Evolutionary conservation across 2,888 invertebrate genomes (phyloP), one percentile per base, ranked within the genome.

Genomic region (Meiosimyza decipiens): DNA sequence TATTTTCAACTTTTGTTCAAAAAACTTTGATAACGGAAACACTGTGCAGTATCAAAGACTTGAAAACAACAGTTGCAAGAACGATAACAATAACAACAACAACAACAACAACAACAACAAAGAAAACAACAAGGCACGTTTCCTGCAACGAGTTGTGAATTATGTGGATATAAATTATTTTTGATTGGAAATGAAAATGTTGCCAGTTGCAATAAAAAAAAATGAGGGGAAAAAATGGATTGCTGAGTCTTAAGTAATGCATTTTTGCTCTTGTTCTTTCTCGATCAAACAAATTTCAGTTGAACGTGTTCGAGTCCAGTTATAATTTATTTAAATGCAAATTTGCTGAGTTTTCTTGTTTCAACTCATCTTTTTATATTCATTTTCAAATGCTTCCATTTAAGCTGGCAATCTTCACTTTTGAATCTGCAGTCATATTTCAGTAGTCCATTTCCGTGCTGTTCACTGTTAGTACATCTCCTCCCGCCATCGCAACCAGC

Each of bases 301-400:
- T n/a, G 69, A 60, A 69, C 60, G 69, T 69, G 69, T 50, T 62
- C 40, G 69, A 69, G 52, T 12, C 50, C 51, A 51, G 60, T 9
- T 22, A 70, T 70, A 62, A 70, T 63, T 70, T 70, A 70, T 70
- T 70, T 70, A 63, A 63, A 64, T 50, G 16, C 64, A 16, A 63
- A 62, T n/a, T 52, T 51, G 50, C 16, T 22, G 62, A 40, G 9
- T 40, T 40, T 9, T 40, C 9, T 40, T 40, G 40, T 9, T 40
- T 12, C 11, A 33, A 51, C 18, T 22, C 22, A 2, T 15, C 51
- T 13, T 15, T 47, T 18, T 57, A 22, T 57, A 40, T 18, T 49
- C n/a, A 4, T 40, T 40, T 40, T 40, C 40, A 40, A 9, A 40
- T 40, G 40, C 40, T 40, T 40, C 40, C 40, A 40, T 40, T 40